Percentiles rank a stretch among this genome's conserved stretches.
phyloP scores from a whole-genome alignment of 2,113 vertebrate species.

The Prionailurus viverrinus region DNA sequence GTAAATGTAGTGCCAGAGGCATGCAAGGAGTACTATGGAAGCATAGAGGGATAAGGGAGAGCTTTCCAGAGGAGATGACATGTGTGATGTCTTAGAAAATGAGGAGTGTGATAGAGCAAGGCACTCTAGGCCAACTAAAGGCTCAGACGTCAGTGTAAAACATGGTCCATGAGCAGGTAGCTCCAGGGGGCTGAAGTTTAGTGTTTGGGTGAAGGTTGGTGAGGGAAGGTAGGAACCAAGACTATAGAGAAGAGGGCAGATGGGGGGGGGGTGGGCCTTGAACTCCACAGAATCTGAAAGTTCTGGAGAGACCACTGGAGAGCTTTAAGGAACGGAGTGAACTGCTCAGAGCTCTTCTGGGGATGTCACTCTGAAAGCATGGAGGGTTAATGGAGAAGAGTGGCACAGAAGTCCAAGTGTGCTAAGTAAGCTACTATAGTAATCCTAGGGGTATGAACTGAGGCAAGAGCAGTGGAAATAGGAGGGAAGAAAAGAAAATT shows the following conservation, averaged over 20 bases:
- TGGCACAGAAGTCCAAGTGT: neutral
- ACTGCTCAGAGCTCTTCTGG: neutral
- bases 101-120: neutral
- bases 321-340: neutral
- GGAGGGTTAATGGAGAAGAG: neutral
- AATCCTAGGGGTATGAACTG: neutral
- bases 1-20: neutral
- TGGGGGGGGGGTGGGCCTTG: neutral
- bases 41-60: neutral
- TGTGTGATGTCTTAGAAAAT: neutral
- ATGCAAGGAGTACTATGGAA: neutral
- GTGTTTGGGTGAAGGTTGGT: neutral
- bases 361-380: neutral
- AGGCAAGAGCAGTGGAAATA: neutral
- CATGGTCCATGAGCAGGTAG: too few relatives aligned
- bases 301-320: neutral
- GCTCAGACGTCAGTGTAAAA: neutral
- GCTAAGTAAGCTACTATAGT: neutral
- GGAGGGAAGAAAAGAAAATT: neutral
- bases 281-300: neutral
- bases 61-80: neutral
- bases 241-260: neutral
- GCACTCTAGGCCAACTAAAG: neutral
- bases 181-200: neutral
- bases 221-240: rapidly evolving